Conservation (phyloP, 2,888 invertebrate species). For the Eupithecia subumbrata region DNA sequence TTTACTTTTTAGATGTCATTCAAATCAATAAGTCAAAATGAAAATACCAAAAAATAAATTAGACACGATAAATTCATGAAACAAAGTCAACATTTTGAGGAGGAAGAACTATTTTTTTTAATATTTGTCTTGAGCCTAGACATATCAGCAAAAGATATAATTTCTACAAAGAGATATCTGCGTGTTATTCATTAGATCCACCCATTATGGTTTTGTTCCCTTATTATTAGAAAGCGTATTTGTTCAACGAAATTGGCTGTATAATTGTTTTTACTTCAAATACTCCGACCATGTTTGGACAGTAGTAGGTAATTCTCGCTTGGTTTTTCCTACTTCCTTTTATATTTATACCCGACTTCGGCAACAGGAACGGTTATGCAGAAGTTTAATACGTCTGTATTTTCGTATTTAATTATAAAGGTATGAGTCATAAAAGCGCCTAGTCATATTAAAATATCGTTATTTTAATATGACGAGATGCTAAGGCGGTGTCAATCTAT, state of each 20-base stretch:
- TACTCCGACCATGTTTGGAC: constrained; percentile 50
- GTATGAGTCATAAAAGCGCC: neutral
- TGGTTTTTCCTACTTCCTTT: constrained; percentile 40
- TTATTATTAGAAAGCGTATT: constrained; percentile 44
- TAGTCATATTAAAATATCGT: no score
- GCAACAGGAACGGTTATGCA: neutral
- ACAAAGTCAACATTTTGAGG: no score
- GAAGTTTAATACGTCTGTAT: neutral
- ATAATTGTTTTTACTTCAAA: constrained; percentile 56
- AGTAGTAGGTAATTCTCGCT: constrained; percentile 46
- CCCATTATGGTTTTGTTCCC: constrained; percentile 51
- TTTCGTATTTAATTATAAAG: neutral
- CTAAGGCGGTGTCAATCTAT: neutral
- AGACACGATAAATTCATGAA: no score
- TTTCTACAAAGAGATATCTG: neutral
- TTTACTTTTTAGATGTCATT: no score
- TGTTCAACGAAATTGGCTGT: constrained; percentile 58
- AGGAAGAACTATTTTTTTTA: no score
- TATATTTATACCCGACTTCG: neutral
- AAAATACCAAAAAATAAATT: no score
- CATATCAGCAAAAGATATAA: no score
- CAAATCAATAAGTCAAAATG: no score
- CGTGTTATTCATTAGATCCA: constrained; percentile 49
- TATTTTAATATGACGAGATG: no score
- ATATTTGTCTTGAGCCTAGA: no score